A percentile compares a stretch with the other conserved stretches of the same genome.
These are phyloP conservation scores for Cephus sareptanus DNA, from an alignment of 2,888 invertebrate genomes.

Conservation along the genomic window DNA sequence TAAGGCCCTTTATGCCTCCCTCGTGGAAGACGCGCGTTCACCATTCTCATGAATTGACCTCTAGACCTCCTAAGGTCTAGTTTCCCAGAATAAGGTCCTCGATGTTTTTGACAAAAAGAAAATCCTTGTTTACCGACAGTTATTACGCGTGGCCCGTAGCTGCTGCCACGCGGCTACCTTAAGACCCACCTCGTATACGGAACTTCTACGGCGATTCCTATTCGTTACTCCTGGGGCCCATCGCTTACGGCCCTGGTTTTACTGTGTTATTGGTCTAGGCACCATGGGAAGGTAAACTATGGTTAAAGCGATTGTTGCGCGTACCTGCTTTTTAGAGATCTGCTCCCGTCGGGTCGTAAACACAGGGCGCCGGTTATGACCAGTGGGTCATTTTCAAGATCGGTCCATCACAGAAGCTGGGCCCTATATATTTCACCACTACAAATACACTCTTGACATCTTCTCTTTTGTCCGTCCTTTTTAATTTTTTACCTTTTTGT, in stretches of 20 bases:
- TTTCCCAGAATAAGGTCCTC: not conserved
- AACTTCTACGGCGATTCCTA: not conserved
- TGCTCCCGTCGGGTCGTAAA: conserved; percentile 54
- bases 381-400: conserved; percentile 29
- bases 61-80: not conserved
- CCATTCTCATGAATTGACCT: not conserved
- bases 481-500: not conserved
- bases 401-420: conserved; percentile 26
- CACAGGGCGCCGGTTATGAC: conserved; percentile 49
- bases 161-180: not conserved
- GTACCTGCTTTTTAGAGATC: conserved; percentile 50
- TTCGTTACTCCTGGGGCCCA: not conserved
- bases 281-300: conserved; percentile 24
- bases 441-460: conserved; percentile 16
- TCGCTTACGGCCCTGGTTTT: not conserved
- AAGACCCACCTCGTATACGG: not conserved
- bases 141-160: not conserved
- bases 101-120: not conserved
- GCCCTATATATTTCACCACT: conserved; percentile 2
- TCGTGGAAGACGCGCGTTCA: not conserved
- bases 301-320: conserved; percentile 46
- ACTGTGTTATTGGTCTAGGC: conserved; percentile 30
- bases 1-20: not conserved
- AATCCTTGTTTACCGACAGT: not conserved
- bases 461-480: not conserved